These are phyloP conservation scores for Catocala sponsa DNA, from an alignment of 2,888 invertebrate genomes.

Conservation along the genomic window DNA sequence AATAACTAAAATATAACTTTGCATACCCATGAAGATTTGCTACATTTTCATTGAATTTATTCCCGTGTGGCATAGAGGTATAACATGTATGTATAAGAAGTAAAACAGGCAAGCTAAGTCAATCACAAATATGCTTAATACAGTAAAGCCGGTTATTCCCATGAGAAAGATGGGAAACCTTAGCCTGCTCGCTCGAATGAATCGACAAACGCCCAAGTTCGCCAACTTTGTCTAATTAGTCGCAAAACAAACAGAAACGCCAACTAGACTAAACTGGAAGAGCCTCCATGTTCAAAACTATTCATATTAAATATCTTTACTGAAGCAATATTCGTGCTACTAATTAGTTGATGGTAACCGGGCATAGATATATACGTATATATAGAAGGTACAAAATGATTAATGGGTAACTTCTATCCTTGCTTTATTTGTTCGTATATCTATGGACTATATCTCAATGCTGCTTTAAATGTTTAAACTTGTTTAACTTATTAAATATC, in stretches of 20 bases:
- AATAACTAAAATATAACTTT: too few species aligned
- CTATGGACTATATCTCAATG: too few species aligned
- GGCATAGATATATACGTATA: too few species aligned
- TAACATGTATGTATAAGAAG: background rate
- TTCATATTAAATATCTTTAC: constrained; percentile 18
- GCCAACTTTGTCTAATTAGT: constrained; percentile 74
- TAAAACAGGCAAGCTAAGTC: constrained; percentile 6
- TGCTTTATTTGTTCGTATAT: too few species aligned
- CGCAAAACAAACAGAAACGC: constrained; percentile 68
- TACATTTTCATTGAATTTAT: too few species aligned
- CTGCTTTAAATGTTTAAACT: too few species aligned
- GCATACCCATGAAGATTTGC: too few species aligned
- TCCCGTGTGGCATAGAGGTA: too few species aligned
- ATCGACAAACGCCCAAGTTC: constrained; percentile 61
- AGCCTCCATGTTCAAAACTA: constrained; percentile 27
- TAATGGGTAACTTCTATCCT: too few species aligned
- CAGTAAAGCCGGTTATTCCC: constrained; percentile 43
- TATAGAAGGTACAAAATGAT: too few species aligned
- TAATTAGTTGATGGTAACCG: background rate
- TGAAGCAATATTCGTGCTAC: constrained; percentile 11
- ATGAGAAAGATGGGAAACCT: constrained; percentile 59
- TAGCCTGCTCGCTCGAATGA: constrained; percentile 57
- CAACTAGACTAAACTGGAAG: constrained; percentile 54
- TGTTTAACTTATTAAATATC: too few species aligned
- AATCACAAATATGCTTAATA: constrained; percentile 19